Evolutionary conservation across 1,140 invertebrate genomes (phyloP).

Genomic region (Chrysomallon squamiferum): DNA sequence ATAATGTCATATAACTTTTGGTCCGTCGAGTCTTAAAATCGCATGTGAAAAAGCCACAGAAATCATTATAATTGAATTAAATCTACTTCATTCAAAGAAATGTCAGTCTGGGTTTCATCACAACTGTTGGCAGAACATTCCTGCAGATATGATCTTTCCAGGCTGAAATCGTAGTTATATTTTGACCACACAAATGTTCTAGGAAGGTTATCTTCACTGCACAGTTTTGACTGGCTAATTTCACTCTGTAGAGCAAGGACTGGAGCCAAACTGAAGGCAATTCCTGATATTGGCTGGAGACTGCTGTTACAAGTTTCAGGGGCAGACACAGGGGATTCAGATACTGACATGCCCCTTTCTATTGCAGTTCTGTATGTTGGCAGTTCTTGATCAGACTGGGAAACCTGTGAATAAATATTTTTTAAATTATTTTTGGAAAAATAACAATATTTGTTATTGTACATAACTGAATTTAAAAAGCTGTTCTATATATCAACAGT

Average conservation of each 20-base stretch:
- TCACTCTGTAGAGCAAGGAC: background rate
- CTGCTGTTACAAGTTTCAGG: background rate
- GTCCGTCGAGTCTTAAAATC: no score
- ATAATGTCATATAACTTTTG: no score
- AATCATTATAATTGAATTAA: no score
- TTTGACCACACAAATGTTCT: background rate
- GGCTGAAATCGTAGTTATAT: conserved; percentile 8
- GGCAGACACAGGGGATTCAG: background rate
- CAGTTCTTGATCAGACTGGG: background rate
- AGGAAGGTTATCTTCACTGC: background rate
- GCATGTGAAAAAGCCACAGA: no score
- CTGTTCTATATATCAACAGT: no score
- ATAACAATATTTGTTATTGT: no score
- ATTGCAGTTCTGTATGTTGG: background rate
- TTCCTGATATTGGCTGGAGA: background rate
- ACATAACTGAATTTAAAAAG: no score
- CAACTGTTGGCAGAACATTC: background rate
- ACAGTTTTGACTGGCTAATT: background rate
- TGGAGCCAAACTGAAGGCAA: background rate
- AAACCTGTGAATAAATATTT: no score
- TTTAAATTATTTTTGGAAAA: no score
- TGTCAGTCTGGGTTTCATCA: no score
- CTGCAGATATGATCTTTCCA: background rate
- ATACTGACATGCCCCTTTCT: background rate
- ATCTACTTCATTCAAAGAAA: no score